Conservation (phyloP, 92 coral and sea anemone species). For the Parazoanthus darwini region DNA sequence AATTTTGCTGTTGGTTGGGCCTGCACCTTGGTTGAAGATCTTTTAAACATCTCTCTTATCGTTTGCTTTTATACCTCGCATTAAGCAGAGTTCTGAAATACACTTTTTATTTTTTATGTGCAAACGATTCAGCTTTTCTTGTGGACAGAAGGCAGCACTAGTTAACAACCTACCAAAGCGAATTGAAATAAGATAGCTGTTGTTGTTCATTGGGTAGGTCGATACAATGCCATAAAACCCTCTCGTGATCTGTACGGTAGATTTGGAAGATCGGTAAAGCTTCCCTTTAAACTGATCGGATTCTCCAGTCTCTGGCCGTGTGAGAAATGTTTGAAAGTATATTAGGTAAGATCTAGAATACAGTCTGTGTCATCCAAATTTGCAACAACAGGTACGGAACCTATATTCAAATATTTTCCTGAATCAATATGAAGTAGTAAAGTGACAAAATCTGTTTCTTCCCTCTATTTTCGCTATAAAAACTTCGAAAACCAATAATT, state of each 20-base stretch:
- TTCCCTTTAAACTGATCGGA: not conserved
- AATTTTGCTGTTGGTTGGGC: not conserved
- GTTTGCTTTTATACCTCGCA: not conserved
- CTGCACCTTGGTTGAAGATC: not conserved
- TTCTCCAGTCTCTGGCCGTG: constrained; percentile 17
- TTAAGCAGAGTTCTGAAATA: not conserved
- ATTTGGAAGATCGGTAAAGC: constrained; percentile 39
- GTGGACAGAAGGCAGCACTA: constrained; percentile 10
- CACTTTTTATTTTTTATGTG: not conserved
- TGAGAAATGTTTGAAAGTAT: constrained; percentile 23
- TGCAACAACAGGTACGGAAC: not conserved
- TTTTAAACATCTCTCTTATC: not conserved
- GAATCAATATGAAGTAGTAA: too few species aligned
- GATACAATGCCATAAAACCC: constrained; percentile 39
- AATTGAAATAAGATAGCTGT: constrained; percentile 40
- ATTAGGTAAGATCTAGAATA: not conserved
- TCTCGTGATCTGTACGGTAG: constrained; percentile 43
- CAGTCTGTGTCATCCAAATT: not conserved
- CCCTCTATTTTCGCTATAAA: too few species aligned
- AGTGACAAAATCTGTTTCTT: too few species aligned
- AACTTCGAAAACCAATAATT: too few species aligned
- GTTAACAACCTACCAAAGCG: constrained; percentile 39
- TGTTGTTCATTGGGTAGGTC: constrained; percentile 38
- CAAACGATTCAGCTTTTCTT: constrained; percentile 25
- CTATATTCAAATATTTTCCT: too few species aligned